Evolutionary conservation across 2,888 invertebrate genomes (phyloP), one percentile per base, ranked within the genome.

Genomic region (Tubiluchus corallicola): DNA sequence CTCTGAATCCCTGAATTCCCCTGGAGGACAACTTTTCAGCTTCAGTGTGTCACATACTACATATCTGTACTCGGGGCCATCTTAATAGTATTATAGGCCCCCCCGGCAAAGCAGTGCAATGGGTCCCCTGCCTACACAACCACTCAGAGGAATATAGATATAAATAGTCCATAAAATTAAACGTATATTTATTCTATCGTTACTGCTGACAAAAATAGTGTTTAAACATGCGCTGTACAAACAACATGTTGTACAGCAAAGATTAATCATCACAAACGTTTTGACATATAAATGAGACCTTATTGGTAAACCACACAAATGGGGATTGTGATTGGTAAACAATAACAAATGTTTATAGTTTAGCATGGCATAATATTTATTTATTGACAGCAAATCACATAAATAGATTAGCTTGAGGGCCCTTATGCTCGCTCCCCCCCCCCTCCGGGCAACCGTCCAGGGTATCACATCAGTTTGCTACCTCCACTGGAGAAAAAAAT

Each of bases 1-100:
- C n/a, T n/a, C n/a, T n/a, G n/a, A n/a, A n/a, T n/a, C n/a, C n/a
- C n/a, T n/a, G n/a, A n/a, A n/a, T n/a, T n/a, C n/a, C n/a, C n/a
- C n/a, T n/a, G n/a, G n/a, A n/a, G n/a, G n/a, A n/a, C n/a, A n/a
- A n/a, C n/a, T n/a, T n/a, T n/a, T n/a, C n/a, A n/a, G n/a, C n/a
- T n/a, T n/a, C n/a, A n/a, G n/a, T n/a, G n/a, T n/a, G n/a, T n/a
- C n/a, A n/a, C n/a, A n/a, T n/a, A n/a, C n/a, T n/a, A n/a, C n/a
- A n/a, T n/a, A n/a, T n/a, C n/a, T n/a, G n/a, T n/a, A n/a, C n/a
- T n/a, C 29, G n/a, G 29, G 29, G 29, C 29, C 29, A n/a, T 29
- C 29, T 29, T 29, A 29, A 29, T n/a, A 29, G 29, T n/a, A 29
- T 29, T 29, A 29, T 29, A 29, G 29, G 29, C 29, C 29, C 29